Base-by-base conservation (phyloP, 2,888 invertebrate species). In the Drosophila ochracea region DNA sequence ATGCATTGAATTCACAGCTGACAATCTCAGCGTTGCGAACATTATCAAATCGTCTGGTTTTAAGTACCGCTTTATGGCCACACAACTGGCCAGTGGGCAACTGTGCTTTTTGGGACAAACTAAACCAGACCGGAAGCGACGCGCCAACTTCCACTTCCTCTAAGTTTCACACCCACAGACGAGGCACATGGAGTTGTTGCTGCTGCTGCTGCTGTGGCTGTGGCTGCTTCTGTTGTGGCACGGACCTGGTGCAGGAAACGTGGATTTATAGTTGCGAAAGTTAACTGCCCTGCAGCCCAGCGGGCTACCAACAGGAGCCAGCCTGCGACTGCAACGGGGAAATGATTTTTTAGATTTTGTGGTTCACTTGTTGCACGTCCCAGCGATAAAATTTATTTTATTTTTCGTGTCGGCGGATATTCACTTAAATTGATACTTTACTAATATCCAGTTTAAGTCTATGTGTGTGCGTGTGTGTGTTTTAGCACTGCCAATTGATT, bases 231-330 rank as follows among this genome's bases (percentile, higher is more conserved):
- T 82, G 63, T 67, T 64, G 65, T 60, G 61, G 76, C 83, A 73
- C 72, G 82, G 72, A 82, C 80, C 69, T 76, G 80, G 54, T 76
- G 83, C 88, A 89, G 90, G 87, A 87, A 87, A 84, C 80, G 84
- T 90, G 75, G 89, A 87, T 87, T 90, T 87, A 87, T 87, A 68
- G 87, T 66, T 70, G 76, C 73, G 59, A 84, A 80, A 84, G 89
- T 80, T 71, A 70, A 84, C 81, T 80, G 83, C 69, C 64, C 57
- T 13, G 52, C 47, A 53, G 65, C 63, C 66, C 83, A 62, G 68
- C 69, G 54, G 66, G 74, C 61, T 52, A 9, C 73, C 72, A 72
- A 77, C 72, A 62, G 83, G 68, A 68, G 62, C 73, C 50, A 21
- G 39, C n/a, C 47, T 55, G 58, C 35, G 50, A 65, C 53, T 49